Percentiles rank a stretch among this genome's conserved stretches.
Conservation (phyloP, 2,113 vertebrate species). For the Ictalurus furcatus region DNA sequence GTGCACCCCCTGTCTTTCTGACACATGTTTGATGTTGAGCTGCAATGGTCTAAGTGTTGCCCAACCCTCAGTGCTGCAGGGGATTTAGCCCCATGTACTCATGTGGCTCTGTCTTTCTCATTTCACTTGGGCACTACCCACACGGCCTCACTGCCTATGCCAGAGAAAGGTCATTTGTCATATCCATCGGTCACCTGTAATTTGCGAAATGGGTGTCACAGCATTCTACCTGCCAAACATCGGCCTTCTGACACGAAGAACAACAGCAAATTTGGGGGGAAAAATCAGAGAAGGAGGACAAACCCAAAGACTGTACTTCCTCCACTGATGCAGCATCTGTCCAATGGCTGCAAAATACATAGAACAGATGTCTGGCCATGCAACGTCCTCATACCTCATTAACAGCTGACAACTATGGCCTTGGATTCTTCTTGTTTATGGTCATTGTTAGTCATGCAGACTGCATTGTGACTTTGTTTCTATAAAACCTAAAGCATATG, state of each 20-base stretch:
- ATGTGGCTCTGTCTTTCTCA: not conserved
- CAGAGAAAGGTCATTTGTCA: conserved; percentile 48
- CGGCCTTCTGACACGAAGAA: conserved; percentile 24
- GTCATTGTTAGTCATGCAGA: not conserved
- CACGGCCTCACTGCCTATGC: conserved; percentile 6
- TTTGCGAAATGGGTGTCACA: conserved; percentile 32
- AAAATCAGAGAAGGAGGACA: not conserved
- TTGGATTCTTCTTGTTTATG: not conserved
- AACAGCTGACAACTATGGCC: not conserved
- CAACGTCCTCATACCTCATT: not conserved
- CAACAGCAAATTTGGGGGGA: not conserved
- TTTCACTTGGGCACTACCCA: not conserved
- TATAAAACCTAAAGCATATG: not conserved
- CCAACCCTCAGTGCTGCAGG: not conserved
- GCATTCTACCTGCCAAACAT: conserved; percentile 42
- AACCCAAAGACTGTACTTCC: not conserved
- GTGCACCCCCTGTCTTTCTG: not conserved
- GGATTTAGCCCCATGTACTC: not conserved
- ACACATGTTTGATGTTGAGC: not conserved
- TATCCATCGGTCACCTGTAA: conserved; percentile 54
- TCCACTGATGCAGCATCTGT: conserved; percentile 1
- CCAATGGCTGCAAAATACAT: not conserved
- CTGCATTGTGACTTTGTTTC: not conserved
- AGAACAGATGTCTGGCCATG: not conserved
- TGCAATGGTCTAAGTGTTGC: not conserved